phyloP scores from a whole-genome alignment of 2,888 invertebrate genomes.

The Sialis lutaria region DNA sequence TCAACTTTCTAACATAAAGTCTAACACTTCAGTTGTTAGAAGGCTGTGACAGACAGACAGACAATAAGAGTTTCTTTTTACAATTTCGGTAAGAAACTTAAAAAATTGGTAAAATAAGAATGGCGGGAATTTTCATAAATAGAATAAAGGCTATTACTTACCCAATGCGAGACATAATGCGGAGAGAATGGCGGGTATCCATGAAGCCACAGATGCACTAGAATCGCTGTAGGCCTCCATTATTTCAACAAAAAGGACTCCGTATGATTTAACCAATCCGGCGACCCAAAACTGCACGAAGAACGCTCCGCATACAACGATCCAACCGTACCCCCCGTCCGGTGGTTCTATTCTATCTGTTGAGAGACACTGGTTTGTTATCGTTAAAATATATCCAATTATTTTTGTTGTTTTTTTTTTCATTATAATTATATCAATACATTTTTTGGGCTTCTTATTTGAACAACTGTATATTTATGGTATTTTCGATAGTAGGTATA shows the following conservation, averaged over 20 bases:
- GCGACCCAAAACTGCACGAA: constrained; percentile 70
- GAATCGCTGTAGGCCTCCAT: constrained; percentile 62
- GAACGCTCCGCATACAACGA: constrained; percentile 59
- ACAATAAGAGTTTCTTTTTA: too few species aligned
- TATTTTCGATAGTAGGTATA: too few species aligned
- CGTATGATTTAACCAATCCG: constrained; percentile 64
- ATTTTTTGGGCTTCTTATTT: constrained; percentile 10
- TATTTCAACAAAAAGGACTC: constrained; percentile 63
- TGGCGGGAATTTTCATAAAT: not conserved
- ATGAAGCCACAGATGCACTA: constrained; percentile 56
- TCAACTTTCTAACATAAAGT: too few species aligned
- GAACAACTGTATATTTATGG: constrained; percentile 1
- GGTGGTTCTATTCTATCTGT: constrained; percentile 27
- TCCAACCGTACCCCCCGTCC: constrained; percentile 64
- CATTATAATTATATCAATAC: constrained; percentile 9
- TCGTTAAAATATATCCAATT: too few species aligned
- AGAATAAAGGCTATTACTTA: constrained; percentile 22
- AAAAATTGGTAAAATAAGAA: too few species aligned
- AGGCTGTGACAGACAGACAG: too few species aligned
- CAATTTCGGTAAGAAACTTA: too few species aligned
- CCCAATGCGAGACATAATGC: constrained; percentile 57
- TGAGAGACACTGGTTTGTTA: too few species aligned
- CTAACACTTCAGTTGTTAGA: too few species aligned
- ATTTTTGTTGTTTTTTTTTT: not conserved
- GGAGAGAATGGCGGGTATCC: constrained; percentile 64